These are phyloP conservation scores for Spialia ferax DNA, from an alignment of 2,888 invertebrate genomes.

Conservation along the genomic window DNA sequence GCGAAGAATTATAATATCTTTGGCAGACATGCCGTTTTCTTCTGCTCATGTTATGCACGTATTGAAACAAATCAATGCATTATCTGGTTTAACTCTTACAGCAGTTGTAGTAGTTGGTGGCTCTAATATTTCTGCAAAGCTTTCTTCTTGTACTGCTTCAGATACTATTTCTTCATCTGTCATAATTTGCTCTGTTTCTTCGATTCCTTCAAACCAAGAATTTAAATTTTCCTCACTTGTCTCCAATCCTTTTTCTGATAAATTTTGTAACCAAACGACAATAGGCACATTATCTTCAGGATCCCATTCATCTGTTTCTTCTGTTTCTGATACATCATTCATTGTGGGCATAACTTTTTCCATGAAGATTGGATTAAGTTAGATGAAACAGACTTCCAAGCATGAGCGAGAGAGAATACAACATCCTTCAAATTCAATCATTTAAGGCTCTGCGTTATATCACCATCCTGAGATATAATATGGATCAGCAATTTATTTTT, in stretches of 20 bases:
- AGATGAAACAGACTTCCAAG: conserved; percentile 48
- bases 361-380: not conserved
- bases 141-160: not conserved
- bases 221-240: not conserved
- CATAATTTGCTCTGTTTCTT: conserved; percentile 49
- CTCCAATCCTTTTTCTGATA: not conserved
- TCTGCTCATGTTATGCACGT: conserved; percentile 54
- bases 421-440: conserved; percentile 48
- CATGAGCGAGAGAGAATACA: conserved; percentile 50
- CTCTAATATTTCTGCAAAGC: conserved; percentile 1
- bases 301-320: not conserved
- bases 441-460: conserved; percentile 47
- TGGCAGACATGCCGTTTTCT: conserved; percentile 49
- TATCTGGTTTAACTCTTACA: conserved; percentile 47
- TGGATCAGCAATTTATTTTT: conserved; percentile 50
- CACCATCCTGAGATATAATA: conserved; percentile 50
- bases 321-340: not conserved
- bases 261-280: not conserved
- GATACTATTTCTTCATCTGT: conserved; percentile 20
- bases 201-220: conserved; percentile 18
- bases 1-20: conserved; percentile 50
- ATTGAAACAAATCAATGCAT: conserved; percentile 53
- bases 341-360: not conserved
- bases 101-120: conserved; percentile 42
- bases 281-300: not conserved